Conservation (phyloP, 2,888 invertebrate species). For the Atethmia centrago region DNA sequence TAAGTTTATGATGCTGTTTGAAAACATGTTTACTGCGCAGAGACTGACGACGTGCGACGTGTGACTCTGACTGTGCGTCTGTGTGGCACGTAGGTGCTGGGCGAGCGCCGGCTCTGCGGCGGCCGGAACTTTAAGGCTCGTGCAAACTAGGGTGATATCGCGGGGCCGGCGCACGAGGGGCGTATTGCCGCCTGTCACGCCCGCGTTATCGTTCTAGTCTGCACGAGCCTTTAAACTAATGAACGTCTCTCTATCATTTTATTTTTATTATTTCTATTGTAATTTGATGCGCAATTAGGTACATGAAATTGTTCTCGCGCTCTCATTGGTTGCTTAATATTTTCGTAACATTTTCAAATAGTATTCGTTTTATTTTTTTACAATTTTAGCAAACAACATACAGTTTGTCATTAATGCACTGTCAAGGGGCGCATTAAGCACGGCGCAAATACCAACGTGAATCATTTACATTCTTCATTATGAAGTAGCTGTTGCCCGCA, state of each 20-base stretch:
- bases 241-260: background rate
- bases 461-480: background rate
- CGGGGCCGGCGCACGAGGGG: too few relatives aligned
- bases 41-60: background rate
- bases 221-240: constrained; percentile 3
- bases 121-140: background rate
- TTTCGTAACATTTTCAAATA: constrained; percentile 4
- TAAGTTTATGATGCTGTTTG: constrained; percentile 38
- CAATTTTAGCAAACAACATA: background rate
- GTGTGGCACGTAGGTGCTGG: background rate
- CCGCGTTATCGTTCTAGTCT: too few relatives aligned
- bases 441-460: background rate
- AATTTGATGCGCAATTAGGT: constrained; percentile 28
- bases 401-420: too few relatives aligned
- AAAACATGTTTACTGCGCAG: constrained; percentile 55
- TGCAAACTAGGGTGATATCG: too few relatives aligned
- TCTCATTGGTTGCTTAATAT: constrained; percentile 3
- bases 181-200: too few relatives aligned
- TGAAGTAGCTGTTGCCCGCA: background rate
- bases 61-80: background rate
- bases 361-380: background rate
- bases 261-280: constrained; percentile 17
- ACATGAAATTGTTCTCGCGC: background rate
- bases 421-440: background rate
- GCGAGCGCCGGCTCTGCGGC: too few relatives aligned